Base-by-base conservation (phyloP, 2,888 invertebrate species). In the Orchesellides sinensis region DNA sequence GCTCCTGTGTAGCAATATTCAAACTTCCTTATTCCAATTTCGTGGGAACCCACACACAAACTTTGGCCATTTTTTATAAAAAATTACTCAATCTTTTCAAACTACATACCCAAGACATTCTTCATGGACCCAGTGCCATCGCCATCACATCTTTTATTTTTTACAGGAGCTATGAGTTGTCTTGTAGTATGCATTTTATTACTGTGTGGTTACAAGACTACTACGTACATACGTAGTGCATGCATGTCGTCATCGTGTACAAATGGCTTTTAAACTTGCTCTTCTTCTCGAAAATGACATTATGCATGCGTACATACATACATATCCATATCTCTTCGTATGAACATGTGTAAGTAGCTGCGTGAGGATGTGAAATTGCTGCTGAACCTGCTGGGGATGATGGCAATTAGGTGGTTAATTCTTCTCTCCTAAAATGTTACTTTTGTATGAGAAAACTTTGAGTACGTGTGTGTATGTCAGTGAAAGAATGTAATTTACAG, bases 401-500 rank as follows among this genome's bases (percentile, higher is more conserved):
- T 65, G 72, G 79, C 79, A 79, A 79, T 79, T 79, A 79, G 70
- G 65, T 72, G 47, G 63, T 56, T 79, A 79, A 79, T 79, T 79
- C 79, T 79, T 56, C 63, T 72, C 59, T 49, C 21, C 5, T 14
- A 40, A 40, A 66, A 52, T 29, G 19, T 27, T 68, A 65, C 49
- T 17, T 66, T 29, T 27, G 47, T 66, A 2, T 23, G 49, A 19
- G 49, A 29, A 56, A 17, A 32, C 10, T 19, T 19, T 10, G 29
- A 27, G 2, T 45, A 12, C 3, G 66, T 66, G 23, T 40, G 23
- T 14, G 66, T 45, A n/a, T 40, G 23, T 23, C 25, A 23, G 40
- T 23, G 54, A 78, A 78, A 70, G 78, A 79, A 79, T 70, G 72
- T 79, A 79, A 79, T 79, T 79, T 79, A 79, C 72, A 79, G 56